phyloP scores from a whole-genome alignment of 2,113 vertebrate genomes.

The Kryptolebias marmoratus region DNA sequence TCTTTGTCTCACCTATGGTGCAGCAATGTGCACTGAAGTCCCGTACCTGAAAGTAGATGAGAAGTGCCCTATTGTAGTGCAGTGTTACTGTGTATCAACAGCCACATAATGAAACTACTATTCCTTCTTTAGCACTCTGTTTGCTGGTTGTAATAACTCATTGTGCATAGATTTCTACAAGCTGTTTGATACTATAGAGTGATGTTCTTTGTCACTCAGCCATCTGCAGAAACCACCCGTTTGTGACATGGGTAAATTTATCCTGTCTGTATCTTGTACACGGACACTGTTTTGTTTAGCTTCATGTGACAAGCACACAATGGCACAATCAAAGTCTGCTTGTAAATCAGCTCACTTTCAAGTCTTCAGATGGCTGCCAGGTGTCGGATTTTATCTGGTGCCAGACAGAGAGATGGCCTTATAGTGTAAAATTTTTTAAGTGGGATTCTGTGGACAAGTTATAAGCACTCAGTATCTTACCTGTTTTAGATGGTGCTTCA shows the following conservation, averaged over 20 bases:
- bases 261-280: background rate
- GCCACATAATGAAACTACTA: slow-evolving; percentile 61
- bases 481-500: too few relatives aligned
- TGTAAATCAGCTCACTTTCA: slow-evolving; percentile 58
- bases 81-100: slow-evolving; percentile 44
- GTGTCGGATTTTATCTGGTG: slow-evolving; percentile 44
- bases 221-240: slow-evolving; percentile 15
- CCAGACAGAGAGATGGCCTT: slow-evolving; percentile 27
- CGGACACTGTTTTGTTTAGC: slow-evolving; percentile 55
- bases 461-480: too few relatives aligned
- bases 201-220: slow-evolving; percentile 29
- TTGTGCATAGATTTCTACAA: too few relatives aligned
- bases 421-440: background rate
- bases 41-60: slow-evolving; percentile 56
- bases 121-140: slow-evolving; percentile 38
- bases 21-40: slow-evolving; percentile 47
- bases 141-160: slow-evolving; percentile 4
- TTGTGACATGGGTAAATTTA: background rate
- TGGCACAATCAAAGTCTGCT: slow-evolving; percentile 30
- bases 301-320: slow-evolving; percentile 32
- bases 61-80: slow-evolving; percentile 38
- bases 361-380: slow-evolving; percentile 54
- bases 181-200: background rate
- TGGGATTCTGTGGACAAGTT: too few relatives aligned
- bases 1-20: slow-evolving; percentile 41